Conservation (phyloP, 2,113 vertebrate genomes). For the Triplophysa rosa region DNA sequence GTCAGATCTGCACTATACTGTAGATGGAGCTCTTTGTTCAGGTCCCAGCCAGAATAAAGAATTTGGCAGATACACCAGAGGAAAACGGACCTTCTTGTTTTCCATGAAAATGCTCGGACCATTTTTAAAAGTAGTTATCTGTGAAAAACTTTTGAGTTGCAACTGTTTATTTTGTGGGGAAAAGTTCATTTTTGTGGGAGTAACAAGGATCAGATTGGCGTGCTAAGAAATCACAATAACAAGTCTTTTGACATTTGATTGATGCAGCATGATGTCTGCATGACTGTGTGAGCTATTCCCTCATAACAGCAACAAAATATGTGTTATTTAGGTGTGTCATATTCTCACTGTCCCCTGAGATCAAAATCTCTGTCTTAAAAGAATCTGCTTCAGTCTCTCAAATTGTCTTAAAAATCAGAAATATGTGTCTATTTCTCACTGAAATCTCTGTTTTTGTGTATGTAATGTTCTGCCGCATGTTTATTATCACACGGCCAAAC, state of each 20-base stretch:
- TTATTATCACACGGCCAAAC: background rate
- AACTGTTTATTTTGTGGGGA: background rate
- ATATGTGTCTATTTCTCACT: conserved; percentile 18
- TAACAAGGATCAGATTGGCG: background rate
- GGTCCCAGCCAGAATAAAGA: background rate
- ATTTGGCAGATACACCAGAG: background rate
- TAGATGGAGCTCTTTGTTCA: background rate
- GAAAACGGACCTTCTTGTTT: background rate
- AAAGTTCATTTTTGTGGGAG: background rate
- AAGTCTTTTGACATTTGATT: background rate
- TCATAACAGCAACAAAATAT: background rate
- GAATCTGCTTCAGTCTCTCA: conserved; percentile 7
- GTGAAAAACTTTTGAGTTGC: background rate
- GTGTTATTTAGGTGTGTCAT: conserved; percentile 15
- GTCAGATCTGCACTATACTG: background rate
- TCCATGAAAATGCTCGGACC: background rate
- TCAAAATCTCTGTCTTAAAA: background rate
- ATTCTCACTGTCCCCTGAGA: background rate
- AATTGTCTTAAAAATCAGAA: background rate
- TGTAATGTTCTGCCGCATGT: background rate
- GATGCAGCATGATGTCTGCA: background rate
- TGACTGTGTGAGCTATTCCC: background rate
- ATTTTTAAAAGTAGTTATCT: background rate
- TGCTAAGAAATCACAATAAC: background rate
- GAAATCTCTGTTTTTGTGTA: background rate